A percentile compares a stretch with the other conserved stretches of the same genome.
phyloP scores from a whole-genome alignment of 2,888 invertebrate species.

The Andrena bicolor region DNA sequence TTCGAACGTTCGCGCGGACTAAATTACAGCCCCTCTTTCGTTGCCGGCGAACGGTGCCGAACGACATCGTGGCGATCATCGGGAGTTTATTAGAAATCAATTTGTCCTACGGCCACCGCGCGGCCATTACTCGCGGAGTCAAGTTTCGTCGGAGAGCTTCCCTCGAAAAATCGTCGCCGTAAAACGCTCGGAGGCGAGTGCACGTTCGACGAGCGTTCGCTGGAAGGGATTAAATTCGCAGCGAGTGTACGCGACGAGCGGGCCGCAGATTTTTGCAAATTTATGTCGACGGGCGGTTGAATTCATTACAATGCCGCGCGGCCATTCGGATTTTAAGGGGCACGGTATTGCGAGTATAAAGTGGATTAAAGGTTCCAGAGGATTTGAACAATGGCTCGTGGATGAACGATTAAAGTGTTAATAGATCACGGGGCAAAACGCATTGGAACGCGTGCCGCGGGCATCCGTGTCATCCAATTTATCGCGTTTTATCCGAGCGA shows the following conservation, averaged over 20 bases:
- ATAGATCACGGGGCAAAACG: slow-evolving; percentile 14
- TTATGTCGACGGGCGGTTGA: background rate
- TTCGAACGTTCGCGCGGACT: background rate
- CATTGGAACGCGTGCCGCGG: background rate
- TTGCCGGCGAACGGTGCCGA: background rate
- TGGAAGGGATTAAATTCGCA: background rate
- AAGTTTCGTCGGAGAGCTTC: slow-evolving; percentile 7
- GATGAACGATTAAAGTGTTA: background rate
- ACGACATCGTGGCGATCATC: background rate
- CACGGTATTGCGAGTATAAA: background rate
- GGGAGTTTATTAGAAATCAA: slow-evolving; percentile 2
- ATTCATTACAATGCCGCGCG: background rate
- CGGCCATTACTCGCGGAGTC: background rate
- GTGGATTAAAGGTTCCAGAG: background rate
- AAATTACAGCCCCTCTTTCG: slow-evolving; percentile 4
- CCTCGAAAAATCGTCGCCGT: slow-evolving; percentile 13
- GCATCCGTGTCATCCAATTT: slow-evolving; percentile 6
- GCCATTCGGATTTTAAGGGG: background rate
- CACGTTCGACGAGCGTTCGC: background rate
- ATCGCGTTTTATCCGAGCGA: slow-evolving; percentile 4
- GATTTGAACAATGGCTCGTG: background rate
- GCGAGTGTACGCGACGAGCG: background rate
- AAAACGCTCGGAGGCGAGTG: background rate
- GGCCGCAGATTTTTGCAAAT: background rate
- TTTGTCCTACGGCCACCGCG: background rate